These are phyloP conservation scores for Heliconius cydno DNA, from an alignment of 2,888 invertebrate genomes.

Conservation along the genomic window DNA sequence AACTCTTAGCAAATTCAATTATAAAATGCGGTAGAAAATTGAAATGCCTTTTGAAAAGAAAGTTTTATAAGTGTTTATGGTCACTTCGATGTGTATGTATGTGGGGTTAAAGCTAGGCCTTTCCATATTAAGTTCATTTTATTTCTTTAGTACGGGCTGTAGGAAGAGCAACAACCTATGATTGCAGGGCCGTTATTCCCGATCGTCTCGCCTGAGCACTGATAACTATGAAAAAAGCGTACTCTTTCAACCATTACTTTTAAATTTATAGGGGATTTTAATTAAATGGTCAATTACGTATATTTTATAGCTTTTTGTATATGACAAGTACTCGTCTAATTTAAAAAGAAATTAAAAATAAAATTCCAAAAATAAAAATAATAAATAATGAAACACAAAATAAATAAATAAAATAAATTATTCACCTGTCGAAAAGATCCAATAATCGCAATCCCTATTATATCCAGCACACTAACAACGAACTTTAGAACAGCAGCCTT, in stretches of 20 bases:
- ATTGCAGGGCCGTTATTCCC: constrained; percentile 82
- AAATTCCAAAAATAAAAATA: neutral
- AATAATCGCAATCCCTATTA: constrained; percentile 77
- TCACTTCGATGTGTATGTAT: constrained; percentile 32
- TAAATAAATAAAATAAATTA: constrained; percentile 56
- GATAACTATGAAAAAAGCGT: constrained; percentile 62
- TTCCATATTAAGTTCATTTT: constrained; percentile 65
- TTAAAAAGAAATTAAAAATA: neutral
- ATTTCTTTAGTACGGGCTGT: constrained; percentile 66
- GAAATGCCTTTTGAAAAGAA: constrained; percentile 20
- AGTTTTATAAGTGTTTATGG: constrained; percentile 11
- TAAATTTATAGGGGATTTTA: constrained; percentile 29
- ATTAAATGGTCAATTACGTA: neutral
- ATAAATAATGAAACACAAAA: constrained; percentile 32
- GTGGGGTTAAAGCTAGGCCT: constrained; percentile 50
- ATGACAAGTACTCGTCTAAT: neutral
- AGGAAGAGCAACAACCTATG: constrained; percentile 83
- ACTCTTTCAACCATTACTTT: constrained; percentile 54
- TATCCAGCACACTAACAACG: constrained; percentile 79
- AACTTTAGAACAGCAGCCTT: constrained; percentile 67
- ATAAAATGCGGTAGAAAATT: constrained; percentile 32
- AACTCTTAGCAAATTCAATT: constrained; percentile 43
- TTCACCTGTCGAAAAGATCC: constrained; percentile 77
- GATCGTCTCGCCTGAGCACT: constrained; percentile 70
- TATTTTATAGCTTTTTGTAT: neutral